Evolutionary conservation across 2,888 invertebrate genomes (phyloP).

Genomic region (Folsomia manolachei): DNA sequence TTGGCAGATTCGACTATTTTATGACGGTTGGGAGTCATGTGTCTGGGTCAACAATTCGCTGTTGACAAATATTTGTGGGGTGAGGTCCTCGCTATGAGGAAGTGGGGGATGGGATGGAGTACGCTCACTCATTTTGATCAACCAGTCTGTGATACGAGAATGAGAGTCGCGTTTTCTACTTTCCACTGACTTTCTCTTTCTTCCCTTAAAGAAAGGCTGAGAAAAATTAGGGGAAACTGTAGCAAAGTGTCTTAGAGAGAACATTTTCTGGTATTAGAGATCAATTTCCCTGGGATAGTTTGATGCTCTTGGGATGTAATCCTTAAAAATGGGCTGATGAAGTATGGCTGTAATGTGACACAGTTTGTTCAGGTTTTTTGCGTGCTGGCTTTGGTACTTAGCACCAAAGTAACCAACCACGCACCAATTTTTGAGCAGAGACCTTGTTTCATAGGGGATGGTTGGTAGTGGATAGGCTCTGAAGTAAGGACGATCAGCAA

Average conservation of each 20-base stretch:
- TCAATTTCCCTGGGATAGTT: constrained; percentile 24
- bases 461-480: neutral
- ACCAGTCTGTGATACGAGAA: neutral
- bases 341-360: constrained; percentile 16
- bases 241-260: constrained; percentile 23
- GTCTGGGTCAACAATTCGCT: constrained; percentile 7
- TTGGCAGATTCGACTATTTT: neutral
- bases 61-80: neutral
- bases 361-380: constrained; percentile 6
- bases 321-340: constrained; percentile 28
- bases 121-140: neutral
- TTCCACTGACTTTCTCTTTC: too few species aligned
- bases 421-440: too few species aligned
- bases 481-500: neutral
- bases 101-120: neutral
- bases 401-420: neutral
- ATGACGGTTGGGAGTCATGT: neutral
- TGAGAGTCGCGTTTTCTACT: neutral
- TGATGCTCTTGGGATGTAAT: constrained; percentile 26
- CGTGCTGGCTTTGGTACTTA: neutral
- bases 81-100: neutral
- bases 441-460: neutral
- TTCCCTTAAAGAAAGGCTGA: neutral
- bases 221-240: constrained; percentile 16
- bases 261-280: constrained; percentile 28